A percentile compares a stretch with the other conserved stretches of the same genome.
These are phyloP conservation scores for Quadroppia sp. DNA, from an alignment of 2,888 invertebrate genomes.

Conservation along the genomic window DNA sequence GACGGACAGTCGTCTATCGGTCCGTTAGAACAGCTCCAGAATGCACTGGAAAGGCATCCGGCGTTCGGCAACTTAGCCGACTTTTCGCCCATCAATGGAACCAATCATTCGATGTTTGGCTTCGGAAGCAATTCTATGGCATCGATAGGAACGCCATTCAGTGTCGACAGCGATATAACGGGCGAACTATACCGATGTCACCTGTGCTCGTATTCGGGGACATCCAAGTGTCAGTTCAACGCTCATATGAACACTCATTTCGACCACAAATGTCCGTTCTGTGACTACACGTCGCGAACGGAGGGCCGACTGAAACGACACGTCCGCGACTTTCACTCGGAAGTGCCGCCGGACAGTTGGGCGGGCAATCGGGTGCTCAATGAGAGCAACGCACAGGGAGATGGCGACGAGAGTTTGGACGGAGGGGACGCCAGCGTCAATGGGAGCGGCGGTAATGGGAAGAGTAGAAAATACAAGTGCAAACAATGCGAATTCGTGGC, in stretches of 20 bases:
- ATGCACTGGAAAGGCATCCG: constrained; percentile 41
- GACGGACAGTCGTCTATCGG: not conserved
- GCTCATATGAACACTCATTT: constrained; percentile 60
- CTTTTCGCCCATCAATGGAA: constrained; percentile 1
- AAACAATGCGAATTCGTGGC: constrained; percentile 84
- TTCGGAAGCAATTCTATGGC: not conserved
- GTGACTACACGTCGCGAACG: constrained; percentile 58
- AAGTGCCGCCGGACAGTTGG: constrained; percentile 52
- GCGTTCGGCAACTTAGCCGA: constrained; percentile 30
- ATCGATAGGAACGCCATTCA: not conserved
- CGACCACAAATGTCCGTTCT: constrained; percentile 58
- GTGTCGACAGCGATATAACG: constrained; percentile 19
- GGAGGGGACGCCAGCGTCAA: constrained; percentile 42
- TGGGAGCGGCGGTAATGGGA: constrained; percentile 36
- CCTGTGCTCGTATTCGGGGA: constrained; percentile 56
- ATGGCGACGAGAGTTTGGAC: constrained; percentile 34
- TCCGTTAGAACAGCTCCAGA: constrained; percentile 41
- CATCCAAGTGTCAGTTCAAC: constrained; percentile 56
- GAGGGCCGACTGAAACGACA: constrained; percentile 58
- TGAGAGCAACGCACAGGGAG: constrained; percentile 7
- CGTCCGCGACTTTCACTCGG: constrained; percentile 51
- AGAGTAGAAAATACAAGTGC: constrained; percentile 66
- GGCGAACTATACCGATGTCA: constrained; percentile 53
- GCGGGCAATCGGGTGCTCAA: constrained; percentile 49
- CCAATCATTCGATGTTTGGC: constrained; percentile 1